Percentiles rank a stretch among this genome's conserved stretches.
Conservation (phyloP, 2,888 invertebrate genomes). For the Creontiades dilutus region DNA sequence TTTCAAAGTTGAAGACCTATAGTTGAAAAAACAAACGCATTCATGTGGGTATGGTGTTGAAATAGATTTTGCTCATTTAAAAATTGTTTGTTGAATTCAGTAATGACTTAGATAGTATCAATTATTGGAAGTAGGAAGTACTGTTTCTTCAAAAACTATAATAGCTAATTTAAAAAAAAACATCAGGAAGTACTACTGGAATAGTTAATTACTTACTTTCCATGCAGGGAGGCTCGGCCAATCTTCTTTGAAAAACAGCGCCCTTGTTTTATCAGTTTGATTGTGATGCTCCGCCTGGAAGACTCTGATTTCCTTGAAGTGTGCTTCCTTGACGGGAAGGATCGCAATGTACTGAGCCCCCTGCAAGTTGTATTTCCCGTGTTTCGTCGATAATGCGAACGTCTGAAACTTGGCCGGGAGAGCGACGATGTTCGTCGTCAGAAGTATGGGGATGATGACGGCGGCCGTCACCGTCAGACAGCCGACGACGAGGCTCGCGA, state of each 20-base stretch:
- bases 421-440: constrained; percentile 78
- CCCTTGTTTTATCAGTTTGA: constrained; percentile 65
- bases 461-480: constrained; percentile 77
- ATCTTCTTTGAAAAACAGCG: constrained; percentile 66
- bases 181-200: too few species aligned
- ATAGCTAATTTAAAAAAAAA: too few species aligned
- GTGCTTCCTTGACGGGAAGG: constrained; percentile 75
- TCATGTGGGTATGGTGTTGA: too few species aligned
- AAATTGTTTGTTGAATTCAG: too few species aligned
- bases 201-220: constrained; percentile 64
- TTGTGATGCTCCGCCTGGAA: constrained; percentile 62
- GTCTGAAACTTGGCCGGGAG: constrained; percentile 76
- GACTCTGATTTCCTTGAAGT: constrained; percentile 71
- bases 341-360: constrained; percentile 76
- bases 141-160: too few species aligned
- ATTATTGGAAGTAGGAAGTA: too few species aligned
- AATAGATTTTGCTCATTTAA: too few species aligned
- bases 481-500: constrained; percentile 76
- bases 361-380: constrained; percentile 74
- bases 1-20: too few species aligned
- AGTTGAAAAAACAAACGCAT: too few species aligned
- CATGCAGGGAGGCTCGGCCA: constrained; percentile 68
- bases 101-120: too few species aligned
- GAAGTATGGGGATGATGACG: constrained; percentile 77
- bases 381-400: constrained; percentile 76